Base-by-base conservation (phyloP, 1,140 invertebrate genomes). In the Apolygus lucorum region DNA sequence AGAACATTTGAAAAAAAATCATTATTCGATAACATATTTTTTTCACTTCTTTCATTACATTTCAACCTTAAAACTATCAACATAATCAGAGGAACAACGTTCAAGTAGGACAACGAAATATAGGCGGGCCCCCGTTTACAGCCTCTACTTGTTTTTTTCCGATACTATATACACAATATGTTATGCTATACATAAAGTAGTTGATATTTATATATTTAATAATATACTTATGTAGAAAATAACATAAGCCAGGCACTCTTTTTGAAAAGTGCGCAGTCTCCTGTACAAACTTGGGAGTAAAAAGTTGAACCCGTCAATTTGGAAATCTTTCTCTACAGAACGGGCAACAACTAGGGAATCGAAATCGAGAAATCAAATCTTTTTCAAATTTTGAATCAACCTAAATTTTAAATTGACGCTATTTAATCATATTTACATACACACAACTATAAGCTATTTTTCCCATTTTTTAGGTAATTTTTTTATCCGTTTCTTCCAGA, bases 191-290 rank as follows among this genome's bases (percentile, higher is more conserved):
- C 69, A 70, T 67, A 66, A 63, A 67, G 27, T 27, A 63, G 27
- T 63, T 70, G 64, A 66, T 66, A 63, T 65, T 70, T 52, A 69
- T 70, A 70, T 70, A 52, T 65, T 63, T 52, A 63, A 68, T 69
- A 26, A 59, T 64, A 64, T 69, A 69, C 14, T 63, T 65, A 67
- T 70, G 69, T 70, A 70, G 69, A 70, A 70, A 70, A 70, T 70
- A 70, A 69, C 68, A 42, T 28, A 52, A 69, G 25, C 29, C 68
- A 42, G 26, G 21, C 28, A 52, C 63, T 26, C 22, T 59, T 59
- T 59, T 49, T 69, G 27, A 65, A 69, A 69, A 59, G 54, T 69
- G 68, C 63, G 54, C 11, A 59, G 54, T 59, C 54, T 11, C 54
- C 52, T 68, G 67, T 70, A 70, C 68, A 70, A 70, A 65, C 63